phyloP scores from a whole-genome alignment of 2,113 vertebrate species.

The Narcine bancroftii region DNA sequence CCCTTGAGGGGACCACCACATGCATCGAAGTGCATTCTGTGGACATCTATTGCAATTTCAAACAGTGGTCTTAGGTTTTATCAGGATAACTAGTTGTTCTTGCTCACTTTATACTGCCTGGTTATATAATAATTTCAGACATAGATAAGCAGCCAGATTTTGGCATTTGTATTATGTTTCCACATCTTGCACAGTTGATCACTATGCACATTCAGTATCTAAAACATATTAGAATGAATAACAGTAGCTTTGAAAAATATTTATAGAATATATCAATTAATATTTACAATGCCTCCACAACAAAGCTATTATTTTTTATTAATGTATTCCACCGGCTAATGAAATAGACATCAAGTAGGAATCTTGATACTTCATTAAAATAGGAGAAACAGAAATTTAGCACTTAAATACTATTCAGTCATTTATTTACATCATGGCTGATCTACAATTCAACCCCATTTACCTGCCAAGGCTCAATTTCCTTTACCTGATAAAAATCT shows the following conservation, averaged over 20 bases:
- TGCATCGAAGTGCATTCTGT: conserved; percentile 13
- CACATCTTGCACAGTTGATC: background rate
- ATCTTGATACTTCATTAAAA: background rate
- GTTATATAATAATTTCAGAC: background rate
- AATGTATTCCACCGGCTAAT: background rate
- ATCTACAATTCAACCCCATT: background rate
- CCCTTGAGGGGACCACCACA: conserved; percentile 37
- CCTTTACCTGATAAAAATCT: background rate
- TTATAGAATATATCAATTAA: background rate
- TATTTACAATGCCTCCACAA: background rate
- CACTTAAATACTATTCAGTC: background rate
- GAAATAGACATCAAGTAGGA: background rate
- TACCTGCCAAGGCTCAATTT: background rate
- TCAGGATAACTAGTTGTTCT: background rate
- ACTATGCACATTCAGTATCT: background rate
- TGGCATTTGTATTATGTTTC: background rate
- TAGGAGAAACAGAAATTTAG: background rate
- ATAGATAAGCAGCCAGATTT: background rate
- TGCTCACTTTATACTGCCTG: background rate
- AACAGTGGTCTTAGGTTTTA: background rate
- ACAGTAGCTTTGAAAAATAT: background rate
- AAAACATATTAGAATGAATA: background rate
- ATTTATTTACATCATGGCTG: background rate
- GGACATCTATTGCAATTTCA: conserved; percentile 10
- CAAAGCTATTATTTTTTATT: background rate